Evolutionary conservation across 2,113 vertebrate species (phyloP), one percentile per base, ranked within the genome.

Genomic region (Agelaius tricolor): DNA sequence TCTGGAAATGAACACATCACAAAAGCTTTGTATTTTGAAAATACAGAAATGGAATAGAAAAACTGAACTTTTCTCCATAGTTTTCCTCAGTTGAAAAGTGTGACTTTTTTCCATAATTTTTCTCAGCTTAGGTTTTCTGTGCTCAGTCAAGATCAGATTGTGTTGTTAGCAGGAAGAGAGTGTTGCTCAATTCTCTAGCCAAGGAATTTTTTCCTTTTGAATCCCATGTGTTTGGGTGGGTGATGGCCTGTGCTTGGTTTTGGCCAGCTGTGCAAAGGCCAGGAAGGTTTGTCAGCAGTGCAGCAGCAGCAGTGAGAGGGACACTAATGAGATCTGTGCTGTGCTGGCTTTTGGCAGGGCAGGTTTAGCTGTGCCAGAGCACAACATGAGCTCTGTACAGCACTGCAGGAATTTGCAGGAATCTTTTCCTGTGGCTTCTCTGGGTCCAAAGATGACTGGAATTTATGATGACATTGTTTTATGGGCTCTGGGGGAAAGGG

Each of bases 261-360:
- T 62, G 61, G 62, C 49, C 43, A 15, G 14, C 47, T 63, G 31
- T 24, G n/a, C 39, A 9, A 33, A 49, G 55, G 46, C 44, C n/a
- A 44, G 46, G 2, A n/a, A 3, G 31, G 51, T 10, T 12, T 39
- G 39, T 54, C 28, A 63, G 54, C n/a, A 43, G 17, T 15, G n/a
- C 39, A 76, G 51, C 57, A 58, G 22, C 19, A 63, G 20, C 19
- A 6, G 62, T 2, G 19, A 55, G 17, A 13, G 35, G 49, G 58
- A 27, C 11, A 1, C 27, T 27, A 47, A 7, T 3, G 69, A 49
- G n/a, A 14, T 27, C 30, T 43, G 4, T 0, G 4, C 22, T 66
- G 8, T 14, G 39, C 26, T 57, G 7, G 0, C 2, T 39, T 41
- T 62, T 17, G 15, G 28, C 31, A 47, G 63, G 52, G 13, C 39